Conservation (phyloP, 2,797 vertebrate species). For the Chelonia mydas region DNA sequence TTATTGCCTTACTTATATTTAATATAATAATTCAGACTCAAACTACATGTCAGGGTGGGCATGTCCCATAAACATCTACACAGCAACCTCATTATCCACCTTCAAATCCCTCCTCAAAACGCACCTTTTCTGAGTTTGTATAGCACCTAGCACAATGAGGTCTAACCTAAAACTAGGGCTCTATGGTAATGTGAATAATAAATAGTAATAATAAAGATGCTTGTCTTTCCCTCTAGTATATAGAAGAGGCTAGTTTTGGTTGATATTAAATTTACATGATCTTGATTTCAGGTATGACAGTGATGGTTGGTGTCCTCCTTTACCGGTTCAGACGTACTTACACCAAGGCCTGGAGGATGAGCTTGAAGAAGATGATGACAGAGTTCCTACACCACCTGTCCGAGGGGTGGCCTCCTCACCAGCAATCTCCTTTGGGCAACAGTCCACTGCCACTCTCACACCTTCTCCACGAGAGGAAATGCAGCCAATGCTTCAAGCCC, state of each 20-base stretch:
- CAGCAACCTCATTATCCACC: not conserved
- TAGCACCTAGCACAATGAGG: not conserved
- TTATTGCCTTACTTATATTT: not conserved
- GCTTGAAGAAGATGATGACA: constrained; percentile 96
- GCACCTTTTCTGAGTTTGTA: not conserved
- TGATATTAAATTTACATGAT: not conserved
- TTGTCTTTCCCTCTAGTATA: not conserved
- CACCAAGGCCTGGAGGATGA: constrained; percentile 99
- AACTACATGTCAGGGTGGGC: fast-evolving
- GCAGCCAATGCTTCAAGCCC: constrained; percentile 97
- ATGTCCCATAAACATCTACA: not conserved
- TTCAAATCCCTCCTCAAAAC: not conserved
- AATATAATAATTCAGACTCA: not conserved
- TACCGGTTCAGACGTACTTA: constrained; percentile 96
- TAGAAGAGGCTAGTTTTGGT: not conserved
- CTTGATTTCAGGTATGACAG: constrained; percentile 91
- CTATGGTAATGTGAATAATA: not conserved
- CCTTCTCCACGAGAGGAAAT: constrained; percentile 98
- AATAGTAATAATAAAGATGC: not conserved
- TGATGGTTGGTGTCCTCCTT: constrained; percentile 94
- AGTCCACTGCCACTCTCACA: constrained; percentile 97
- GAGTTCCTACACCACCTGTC: constrained; percentile 96
- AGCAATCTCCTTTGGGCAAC: constrained; percentile 96
- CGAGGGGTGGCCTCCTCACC: constrained; percentile 97
- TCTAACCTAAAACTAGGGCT: not conserved